phyloP scores from a whole-genome alignment of 2,113 vertebrate species.

The Mus musculus region GRCm39 chr12:70408501-70409000 shows the following conservation, averaged over 20 bases:
- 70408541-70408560: slow-evolving; percentile 54
- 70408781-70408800: slow-evolving; percentile 35
- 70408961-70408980: background rate
- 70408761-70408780: background rate
- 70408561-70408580: slow-evolving; percentile 56
- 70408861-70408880: background rate
- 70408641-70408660: slow-evolving; percentile 57
- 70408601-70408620: slow-evolving; percentile 54
- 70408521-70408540: slow-evolving; percentile 46
- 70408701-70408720: slow-evolving; percentile 49
- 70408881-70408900: slow-evolving; percentile 42
- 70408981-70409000: slow-evolving; percentile 19
- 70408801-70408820: no score
- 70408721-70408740: slow-evolving; percentile 23
- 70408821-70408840: no score
- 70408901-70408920: slow-evolving; percentile 37
- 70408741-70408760: background rate
- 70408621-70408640: slow-evolving; percentile 47
- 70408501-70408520: slow-evolving; percentile 19
- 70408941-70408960: slow-evolving; percentile 31
- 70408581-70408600: slow-evolving; percentile 33
- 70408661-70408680: slow-evolving; percentile 19
- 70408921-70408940: background rate
- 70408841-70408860: background rate
- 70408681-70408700: slow-evolving; percentile 44